Evolutionary conservation across 2,113 vertebrate species (phyloP), one percentile per base, ranked within the genome.

Genomic region (Pseudonaja textilis): DNA sequence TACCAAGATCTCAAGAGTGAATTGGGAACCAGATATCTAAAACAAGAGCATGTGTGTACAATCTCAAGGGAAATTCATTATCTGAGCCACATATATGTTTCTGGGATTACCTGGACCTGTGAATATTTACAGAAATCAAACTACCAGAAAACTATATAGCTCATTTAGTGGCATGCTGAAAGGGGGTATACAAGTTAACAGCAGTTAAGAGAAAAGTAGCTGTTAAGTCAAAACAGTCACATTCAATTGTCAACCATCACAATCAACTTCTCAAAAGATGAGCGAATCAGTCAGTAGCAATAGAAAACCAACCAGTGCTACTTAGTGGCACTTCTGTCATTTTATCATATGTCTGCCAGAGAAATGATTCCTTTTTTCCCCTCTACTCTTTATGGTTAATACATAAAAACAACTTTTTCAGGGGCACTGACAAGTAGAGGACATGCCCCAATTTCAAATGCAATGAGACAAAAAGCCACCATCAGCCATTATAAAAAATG

Each of bases 11-110:
- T 39, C 85, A 29, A n/a, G 3, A 7, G 0, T 39, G 92, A 90
- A 88, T 92, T 93, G 90, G 92, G 88, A 94, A 94, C 16, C 16
- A 89, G 52, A 22, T 18, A 87, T 39, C 74, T 92, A 29, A 4
- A 95, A 57, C 93, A 90, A 87, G 61, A 89, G 89, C 29, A 74
- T 56, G 34, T 69, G 25, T 92, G 14, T 93, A 4, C 47, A 34
- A 93, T 96, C 90, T 94, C 91, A 91, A 59, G 91, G 92, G 94
- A 96, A 95, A 93, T 56, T 85, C 47, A 93, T 56, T 34, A 89
- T 93, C 89, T 94, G 88, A 12, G 93, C 91, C 94, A 93, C 11
- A 85, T 61, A 42, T 89, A 89, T 20, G 52, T 87, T 93, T 95
- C 47, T 86, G 39, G 56, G 89, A 91, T 18, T 89, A 96, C 87